Evolutionary conservation across 2,888 invertebrate genomes (phyloP), one percentile per base, ranked within the genome.

Genomic region (Onthophagus sagittarius): DNA sequence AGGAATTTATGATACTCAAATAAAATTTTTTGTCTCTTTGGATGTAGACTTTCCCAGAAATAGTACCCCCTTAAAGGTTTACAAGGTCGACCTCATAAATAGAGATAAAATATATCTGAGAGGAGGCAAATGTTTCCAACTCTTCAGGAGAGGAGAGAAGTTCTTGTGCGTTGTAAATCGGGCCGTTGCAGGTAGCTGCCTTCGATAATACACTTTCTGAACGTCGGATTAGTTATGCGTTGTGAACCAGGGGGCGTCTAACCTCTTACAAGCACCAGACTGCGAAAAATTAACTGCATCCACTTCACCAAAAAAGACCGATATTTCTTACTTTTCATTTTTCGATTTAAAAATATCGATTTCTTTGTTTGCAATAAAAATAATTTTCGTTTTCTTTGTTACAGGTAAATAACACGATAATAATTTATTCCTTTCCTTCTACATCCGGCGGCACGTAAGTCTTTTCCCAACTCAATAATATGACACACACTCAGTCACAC

Each of bases 161-260:
- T 15, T 64, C 15, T 67, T 67, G 67, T 67, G 32, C 15, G 31
- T 23, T 32, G 67, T 67, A 32, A 67, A 13, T 31, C 23, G 67
- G 67, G 67, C 67, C 32, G 15, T 67, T 67, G 67, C 67, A 67
- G 67, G 67, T 67, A 67, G 67, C 67, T 67, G 67, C n/a, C 31
- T 67, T 67, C 67, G 23, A 32, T 67, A 67, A 67, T 67, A 67
- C 67, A 31, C 67, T 31, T 23, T 23, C 15, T 67, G 31, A n/a
- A 15, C 67, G 23, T 23, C 64, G 23, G 67, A 67, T 67, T 67
- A 67, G 67, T 67, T 67, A 67, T 67, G 67, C 67, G 32, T 67
- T 23, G 7, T 67, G 67, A 67, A 31, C 31, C 31, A 23, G 32
- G 32, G 39, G 39, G 39, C 39, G 39, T 53, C 39, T 53, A 53